These are phyloP conservation scores for Chloebia gouldiae DNA, from an alignment of 2,113 vertebrate species.

Conservation along the genomic window DNA sequence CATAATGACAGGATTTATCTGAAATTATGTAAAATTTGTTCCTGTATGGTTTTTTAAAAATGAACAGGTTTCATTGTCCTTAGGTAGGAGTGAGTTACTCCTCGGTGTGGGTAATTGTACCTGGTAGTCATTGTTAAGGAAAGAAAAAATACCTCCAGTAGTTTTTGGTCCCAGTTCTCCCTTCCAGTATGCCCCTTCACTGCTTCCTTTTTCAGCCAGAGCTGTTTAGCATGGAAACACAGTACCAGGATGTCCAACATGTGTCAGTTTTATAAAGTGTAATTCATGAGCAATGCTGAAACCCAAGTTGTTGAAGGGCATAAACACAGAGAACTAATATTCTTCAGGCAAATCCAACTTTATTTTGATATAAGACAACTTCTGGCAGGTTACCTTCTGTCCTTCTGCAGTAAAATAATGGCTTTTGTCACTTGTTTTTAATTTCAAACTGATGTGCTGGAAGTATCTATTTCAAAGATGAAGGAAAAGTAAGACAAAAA, in stretches of 20 bases:
- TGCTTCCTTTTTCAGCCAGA: background rate
- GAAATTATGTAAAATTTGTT: background rate
- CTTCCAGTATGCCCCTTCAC: background rate
- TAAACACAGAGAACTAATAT: background rate
- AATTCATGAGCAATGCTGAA: background rate
- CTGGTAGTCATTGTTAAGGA: background rate
- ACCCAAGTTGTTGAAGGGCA: background rate
- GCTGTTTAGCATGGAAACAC: background rate
- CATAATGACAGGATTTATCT: background rate
- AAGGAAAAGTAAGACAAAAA: slow-evolving; percentile 44
- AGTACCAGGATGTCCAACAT: background rate
- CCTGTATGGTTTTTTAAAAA: background rate
- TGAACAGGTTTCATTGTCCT: background rate
- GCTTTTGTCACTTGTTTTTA: slow-evolving; percentile 30
- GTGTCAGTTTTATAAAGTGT: background rate
- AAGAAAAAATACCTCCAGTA: background rate
- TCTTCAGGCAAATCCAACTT: background rate
- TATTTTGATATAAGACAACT: background rate
- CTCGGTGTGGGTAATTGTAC: background rate
- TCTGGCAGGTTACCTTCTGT: slow-evolving; percentile 1
- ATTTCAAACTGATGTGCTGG: slow-evolving; percentile 8
- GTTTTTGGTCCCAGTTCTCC: background rate
- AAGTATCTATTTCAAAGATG: slow-evolving; percentile 53
- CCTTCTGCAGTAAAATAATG: slow-evolving; percentile 32
- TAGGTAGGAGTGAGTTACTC: background rate